These are phyloP conservation scores for Melanotaenia duboulayi DNA, from an alignment of 2,113 vertebrate species.

Conservation along the genomic window DNA sequence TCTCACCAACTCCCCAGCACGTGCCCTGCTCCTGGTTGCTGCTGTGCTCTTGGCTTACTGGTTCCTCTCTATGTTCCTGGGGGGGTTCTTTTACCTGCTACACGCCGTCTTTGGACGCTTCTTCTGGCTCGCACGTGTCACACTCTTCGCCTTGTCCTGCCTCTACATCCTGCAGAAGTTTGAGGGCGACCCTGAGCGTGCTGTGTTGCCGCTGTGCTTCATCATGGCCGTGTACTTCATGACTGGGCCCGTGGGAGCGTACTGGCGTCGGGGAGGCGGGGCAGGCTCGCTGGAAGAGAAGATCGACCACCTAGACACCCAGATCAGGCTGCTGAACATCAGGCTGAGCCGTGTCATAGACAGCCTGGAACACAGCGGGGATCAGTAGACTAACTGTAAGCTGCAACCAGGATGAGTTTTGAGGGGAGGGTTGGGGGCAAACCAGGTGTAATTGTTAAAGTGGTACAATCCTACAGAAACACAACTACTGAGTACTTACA, in stretches of 20 bases:
- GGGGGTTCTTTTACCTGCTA: conserved; percentile 91
- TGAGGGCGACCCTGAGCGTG: conserved; percentile 91
- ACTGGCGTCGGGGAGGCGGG: conserved; percentile 87
- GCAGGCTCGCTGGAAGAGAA: conserved; percentile 91
- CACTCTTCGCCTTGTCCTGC: conserved; percentile 92
- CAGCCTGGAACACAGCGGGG: conserved; percentile 86
- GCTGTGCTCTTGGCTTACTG: conserved; percentile 88
- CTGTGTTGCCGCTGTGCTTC: conserved; percentile 91
- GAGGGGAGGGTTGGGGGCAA: neutral
- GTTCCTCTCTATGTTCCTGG: conserved; percentile 92
- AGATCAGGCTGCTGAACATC: conserved; percentile 95
- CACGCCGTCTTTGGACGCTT: conserved; percentile 91
- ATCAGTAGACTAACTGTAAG: conserved; percentile 81
- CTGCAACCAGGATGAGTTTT: conserved; percentile 5
- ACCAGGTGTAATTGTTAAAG: conserved; percentile 41
- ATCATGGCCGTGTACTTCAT: conserved; percentile 96
- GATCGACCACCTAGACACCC: conserved; percentile 94
- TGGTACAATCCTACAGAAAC: conserved; percentile 39
- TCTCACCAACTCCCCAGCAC: conserved; percentile 80
- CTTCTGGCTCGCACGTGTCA: conserved; percentile 91
- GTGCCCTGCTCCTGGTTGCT: conserved; percentile 88
- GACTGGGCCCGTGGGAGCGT: conserved; percentile 92
- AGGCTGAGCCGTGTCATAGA: conserved; percentile 93
- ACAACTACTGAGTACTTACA: conserved; percentile 54
- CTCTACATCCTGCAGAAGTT: conserved; percentile 97